Evolutionary conservation across 2,797 vertebrate species (phyloP).

Genomic region (Cottoperca gobio): DNA sequence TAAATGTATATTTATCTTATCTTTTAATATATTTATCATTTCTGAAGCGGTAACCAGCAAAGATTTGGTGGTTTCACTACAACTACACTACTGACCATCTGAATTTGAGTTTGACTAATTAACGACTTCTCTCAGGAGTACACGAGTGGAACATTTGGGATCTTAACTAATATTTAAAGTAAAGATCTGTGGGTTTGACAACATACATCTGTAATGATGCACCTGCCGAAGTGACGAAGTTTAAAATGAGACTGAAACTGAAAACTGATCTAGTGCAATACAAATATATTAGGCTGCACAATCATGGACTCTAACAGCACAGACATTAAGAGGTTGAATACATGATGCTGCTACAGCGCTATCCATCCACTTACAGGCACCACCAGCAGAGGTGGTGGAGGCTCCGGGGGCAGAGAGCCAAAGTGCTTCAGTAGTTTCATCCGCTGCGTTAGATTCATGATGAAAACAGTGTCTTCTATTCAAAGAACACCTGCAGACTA

Average conservation of each 20-base stretch:
- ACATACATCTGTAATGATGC: not conserved
- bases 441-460: conserved; percentile 77
- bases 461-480: not conserved
- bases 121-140: not conserved
- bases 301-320: not conserved
- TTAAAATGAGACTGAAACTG: not conserved
- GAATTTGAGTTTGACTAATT: not conserved
- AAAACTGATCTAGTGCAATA: not conserved
- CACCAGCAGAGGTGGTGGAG: conserved; percentile 71
- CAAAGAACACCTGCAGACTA: conserved; percentile 12
- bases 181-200: not conserved
- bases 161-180: not conserved
- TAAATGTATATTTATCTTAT: no score
- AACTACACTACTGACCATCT: not conserved
- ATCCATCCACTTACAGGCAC: conserved; percentile 77
- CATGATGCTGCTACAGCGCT: not conserved
- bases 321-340: not conserved
- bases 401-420: conserved; percentile 74
- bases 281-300: not conserved
- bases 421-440: conserved; percentile 80
- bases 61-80: not conserved
- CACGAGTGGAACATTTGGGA: not conserved
- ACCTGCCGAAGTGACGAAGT: not conserved
- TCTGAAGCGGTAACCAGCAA: not conserved
- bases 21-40: no score